phyloP scores from a whole-genome alignment of 30 jellyfish, hydroid and myxozoan genomes.

The Hydractinia symbiolongicarpus region DNA sequence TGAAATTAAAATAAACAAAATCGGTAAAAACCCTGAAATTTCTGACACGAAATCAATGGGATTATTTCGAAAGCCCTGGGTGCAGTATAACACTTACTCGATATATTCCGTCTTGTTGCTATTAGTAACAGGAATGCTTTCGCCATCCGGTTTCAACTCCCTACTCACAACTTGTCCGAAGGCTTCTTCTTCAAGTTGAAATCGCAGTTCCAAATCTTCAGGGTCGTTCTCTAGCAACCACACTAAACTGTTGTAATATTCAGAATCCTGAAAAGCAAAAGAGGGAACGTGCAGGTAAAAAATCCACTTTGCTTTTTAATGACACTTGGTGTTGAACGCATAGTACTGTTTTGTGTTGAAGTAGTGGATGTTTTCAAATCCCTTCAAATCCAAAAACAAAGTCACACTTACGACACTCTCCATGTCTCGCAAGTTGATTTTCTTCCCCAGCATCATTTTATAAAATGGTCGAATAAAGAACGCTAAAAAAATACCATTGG shows the following conservation, averaged over 20 bases:
- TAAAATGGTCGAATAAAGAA: conserved; percentile 95
- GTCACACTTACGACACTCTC: conserved; percentile 86
- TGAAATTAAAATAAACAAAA: too few species aligned
- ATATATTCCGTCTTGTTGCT: conserved; percentile 70
- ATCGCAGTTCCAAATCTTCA: conserved; percentile 73
- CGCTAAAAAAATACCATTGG: conserved; percentile 45
- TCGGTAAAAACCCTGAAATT: too few species aligned
- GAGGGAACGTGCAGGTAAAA: not conserved
- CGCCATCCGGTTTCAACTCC: conserved; percentile 70
- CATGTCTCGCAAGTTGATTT: conserved; percentile 78
- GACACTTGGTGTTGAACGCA: too few species aligned
- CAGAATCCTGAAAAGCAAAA: conserved; percentile 61
- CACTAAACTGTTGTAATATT: conserved; percentile 79
- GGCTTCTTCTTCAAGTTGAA: conserved; percentile 88
- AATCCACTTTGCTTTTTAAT: too few species aligned
- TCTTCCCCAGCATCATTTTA: conserved; percentile 89
- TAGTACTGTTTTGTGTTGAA: too few species aligned
- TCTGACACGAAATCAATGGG: too few species aligned
- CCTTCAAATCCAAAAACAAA: too few species aligned
- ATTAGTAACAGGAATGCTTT: conserved; percentile 68
- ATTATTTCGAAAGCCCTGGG: too few species aligned
- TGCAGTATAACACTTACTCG: conserved; percentile 40
- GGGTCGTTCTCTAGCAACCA: conserved; percentile 96
- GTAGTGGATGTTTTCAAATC: too few species aligned
- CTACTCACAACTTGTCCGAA: conserved; percentile 63